Evolutionary conservation across 2,888 invertebrate species (phyloP).

Genomic region (Xestia xanthographa): DNA sequence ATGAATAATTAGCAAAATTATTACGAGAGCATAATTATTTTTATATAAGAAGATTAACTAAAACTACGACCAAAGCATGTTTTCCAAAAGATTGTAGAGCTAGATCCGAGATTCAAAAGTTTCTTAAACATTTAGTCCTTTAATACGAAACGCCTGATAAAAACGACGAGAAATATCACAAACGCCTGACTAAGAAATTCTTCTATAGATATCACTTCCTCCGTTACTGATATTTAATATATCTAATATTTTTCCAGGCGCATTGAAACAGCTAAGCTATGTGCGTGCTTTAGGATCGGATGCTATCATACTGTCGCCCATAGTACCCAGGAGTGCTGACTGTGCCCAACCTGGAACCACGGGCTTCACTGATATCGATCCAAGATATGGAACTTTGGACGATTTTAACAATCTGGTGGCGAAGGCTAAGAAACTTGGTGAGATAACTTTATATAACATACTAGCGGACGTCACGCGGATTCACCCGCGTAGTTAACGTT

Average conservation of each 20-base stretch:
- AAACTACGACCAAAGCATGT: background rate
- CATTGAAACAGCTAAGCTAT: slow-evolving; percentile 84
- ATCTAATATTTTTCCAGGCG: slow-evolving; percentile 74
- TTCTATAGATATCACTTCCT: background rate
- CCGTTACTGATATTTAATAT: background rate
- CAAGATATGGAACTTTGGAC: slow-evolving; percentile 92
- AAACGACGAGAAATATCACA: background rate
- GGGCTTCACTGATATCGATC: slow-evolving; percentile 92
- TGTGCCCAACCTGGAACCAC: slow-evolving; percentile 95
- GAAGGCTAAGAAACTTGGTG: slow-evolving; percentile 87
- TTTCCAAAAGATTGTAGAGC: background rate
- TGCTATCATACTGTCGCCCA: slow-evolving; percentile 83
- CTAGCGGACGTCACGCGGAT: too few relatives aligned
- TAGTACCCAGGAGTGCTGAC: slow-evolving; percentile 81
- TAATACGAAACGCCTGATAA: slow-evolving; percentile 21
- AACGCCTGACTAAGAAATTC: slow-evolving; percentile 12
- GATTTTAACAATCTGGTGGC: slow-evolving; percentile 91
- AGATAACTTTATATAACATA: slow-evolving; percentile 15
- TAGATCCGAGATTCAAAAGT: background rate
- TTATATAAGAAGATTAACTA: background rate
- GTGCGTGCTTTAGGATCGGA: slow-evolving; percentile 84
- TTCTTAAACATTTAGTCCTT: background rate
- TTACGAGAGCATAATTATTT: background rate
- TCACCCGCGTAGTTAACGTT: too few relatives aligned
- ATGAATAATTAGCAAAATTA: background rate